Conservation (phyloP, 2,113 vertebrate genomes). For the Xenus cinereus region DNA sequence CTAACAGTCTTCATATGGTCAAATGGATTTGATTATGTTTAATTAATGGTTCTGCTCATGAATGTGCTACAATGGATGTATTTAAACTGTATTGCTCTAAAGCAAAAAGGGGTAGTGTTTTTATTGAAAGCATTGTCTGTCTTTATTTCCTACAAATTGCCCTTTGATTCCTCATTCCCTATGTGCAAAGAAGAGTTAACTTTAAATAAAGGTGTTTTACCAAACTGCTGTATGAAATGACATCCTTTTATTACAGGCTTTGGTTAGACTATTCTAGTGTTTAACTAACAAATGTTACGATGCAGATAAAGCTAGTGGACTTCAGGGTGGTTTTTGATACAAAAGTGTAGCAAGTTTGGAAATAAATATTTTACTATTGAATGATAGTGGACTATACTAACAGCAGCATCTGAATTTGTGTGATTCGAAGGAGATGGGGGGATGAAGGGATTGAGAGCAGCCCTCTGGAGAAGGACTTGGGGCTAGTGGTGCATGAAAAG, state of each 20-base stretch:
- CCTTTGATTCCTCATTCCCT: neutral
- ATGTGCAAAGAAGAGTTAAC: neutral
- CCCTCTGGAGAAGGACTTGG: neutral
- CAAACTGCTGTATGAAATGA: neutral
- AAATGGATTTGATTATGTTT: neutral
- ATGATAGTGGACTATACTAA: neutral
- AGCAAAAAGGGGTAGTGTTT: neutral
- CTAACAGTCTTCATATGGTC: neutral
- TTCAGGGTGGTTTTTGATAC: neutral
- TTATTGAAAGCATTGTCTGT: neutral
- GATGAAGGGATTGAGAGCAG: neutral
- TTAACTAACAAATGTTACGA: neutral
- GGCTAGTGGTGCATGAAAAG: neutral
- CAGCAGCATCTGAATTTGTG: neutral
- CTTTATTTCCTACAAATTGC: neutral
- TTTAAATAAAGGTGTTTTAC: slow-evolving; percentile 37
- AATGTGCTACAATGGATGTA: neutral
- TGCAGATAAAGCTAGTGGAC: neutral
- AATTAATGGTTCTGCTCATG: neutral
- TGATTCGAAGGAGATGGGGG: neutral
- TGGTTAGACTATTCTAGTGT: neutral
- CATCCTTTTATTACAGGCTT: neutral
- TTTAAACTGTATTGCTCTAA: neutral
- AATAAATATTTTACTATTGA: neutral
- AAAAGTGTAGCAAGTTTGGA: neutral